Evolutionary conservation across 2,797 vertebrate genomes (phyloP), one percentile per base, ranked within the genome.

Genomic region (Trematomus bernacchii): DNA sequence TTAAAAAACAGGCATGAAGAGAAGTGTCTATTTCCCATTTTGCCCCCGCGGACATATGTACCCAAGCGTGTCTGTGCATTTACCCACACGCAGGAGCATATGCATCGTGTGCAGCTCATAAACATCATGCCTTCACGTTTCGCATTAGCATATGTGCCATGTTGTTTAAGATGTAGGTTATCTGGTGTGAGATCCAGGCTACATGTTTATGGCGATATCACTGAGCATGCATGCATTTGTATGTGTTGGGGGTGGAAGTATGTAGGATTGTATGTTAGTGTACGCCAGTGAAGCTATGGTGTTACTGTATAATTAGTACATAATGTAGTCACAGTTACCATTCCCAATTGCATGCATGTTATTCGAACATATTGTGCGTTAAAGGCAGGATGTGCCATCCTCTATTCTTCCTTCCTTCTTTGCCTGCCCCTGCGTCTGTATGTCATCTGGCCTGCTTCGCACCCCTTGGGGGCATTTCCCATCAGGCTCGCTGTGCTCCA

Each of bases 1-100:
- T 95, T 94, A 94, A 93, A 93, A 92, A 94, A 92, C 92, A 93
- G 90, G 89, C 94, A 93, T 91, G 90, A 91, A 94, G 90, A 91
- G 89, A 93, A 94, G 91, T 93, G 93, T 93, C 92, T 93, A 92
- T 94, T 93, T 92, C 92, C 91, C 82, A 50, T 84, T 91, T 87
- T 77, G 66, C 77, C 92, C 94, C 94, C 7, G 86, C 85, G 75
- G 94, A 89, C 92, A 91, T 91, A 91, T 91, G 93, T 93, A 92
- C 77, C 91, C 89, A 79, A 94, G 93, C 89, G 90, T 93, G 92
- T 93, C 91, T 92, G 88, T 75, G 83, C 91, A 82, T 93, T 92
- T 92, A 91, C 84, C 84, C 91, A 86, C 90, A 90, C 85, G 82
- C 88, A 78, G 30, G 58, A 85, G 87, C 90, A 93, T 93, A 94